Conservation (phyloP, 2,888 invertebrate species). For the Brenthis ino region DNA sequence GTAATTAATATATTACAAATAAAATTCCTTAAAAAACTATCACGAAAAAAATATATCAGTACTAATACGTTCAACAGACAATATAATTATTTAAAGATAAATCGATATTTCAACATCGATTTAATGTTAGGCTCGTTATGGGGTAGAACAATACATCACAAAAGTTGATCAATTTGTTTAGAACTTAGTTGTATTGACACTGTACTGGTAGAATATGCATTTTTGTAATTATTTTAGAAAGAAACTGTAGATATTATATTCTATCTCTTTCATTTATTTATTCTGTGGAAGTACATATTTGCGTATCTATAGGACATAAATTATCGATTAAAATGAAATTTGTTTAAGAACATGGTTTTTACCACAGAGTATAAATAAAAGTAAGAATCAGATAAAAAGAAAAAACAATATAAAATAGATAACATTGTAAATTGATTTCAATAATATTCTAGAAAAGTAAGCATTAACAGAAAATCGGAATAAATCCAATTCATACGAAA, state of each 20-base stretch:
- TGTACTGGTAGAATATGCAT: neutral
- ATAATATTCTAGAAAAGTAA: too few relatives aligned
- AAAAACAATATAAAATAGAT: too few relatives aligned
- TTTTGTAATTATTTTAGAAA: constrained; percentile 1
- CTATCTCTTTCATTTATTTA: neutral
- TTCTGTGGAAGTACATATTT: too few relatives aligned
- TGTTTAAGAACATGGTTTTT: too few relatives aligned
- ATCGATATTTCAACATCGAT: constrained; percentile 5
- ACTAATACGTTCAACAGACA: constrained; percentile 17
- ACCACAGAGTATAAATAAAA: too few relatives aligned
- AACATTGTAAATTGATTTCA: too few relatives aligned
- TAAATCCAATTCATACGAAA: too few relatives aligned
- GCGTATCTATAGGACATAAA: too few relatives aligned
- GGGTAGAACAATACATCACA: constrained; percentile 48
- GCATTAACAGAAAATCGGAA: too few relatives aligned
- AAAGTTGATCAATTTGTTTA: constrained; percentile 59
- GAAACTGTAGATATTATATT: neutral
- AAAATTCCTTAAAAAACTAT: constrained; percentile 39
- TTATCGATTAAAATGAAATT: too few relatives aligned
- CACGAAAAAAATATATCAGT: constrained; percentile 6
- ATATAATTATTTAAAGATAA: constrained; percentile 26
- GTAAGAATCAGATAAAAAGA: too few relatives aligned
- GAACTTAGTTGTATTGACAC: constrained; percentile 41
- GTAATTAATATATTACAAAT: constrained; percentile 51
- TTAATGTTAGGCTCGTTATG: constrained; percentile 50